Conservation (phyloP, 2,113 vertebrate species). For the Chlorodrepanis virens region DNA sequence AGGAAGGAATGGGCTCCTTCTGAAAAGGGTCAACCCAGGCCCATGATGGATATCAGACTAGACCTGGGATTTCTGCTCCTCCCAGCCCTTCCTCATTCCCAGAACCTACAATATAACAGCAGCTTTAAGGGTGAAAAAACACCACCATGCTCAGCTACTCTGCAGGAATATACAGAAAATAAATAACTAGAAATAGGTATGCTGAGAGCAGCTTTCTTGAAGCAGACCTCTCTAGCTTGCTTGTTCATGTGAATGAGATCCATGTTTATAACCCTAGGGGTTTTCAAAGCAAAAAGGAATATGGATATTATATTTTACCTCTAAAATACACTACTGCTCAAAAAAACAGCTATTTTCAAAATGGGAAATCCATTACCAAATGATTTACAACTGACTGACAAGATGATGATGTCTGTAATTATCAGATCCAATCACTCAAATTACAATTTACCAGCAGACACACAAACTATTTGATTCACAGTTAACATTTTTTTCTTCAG, state of each 20-base stretch:
- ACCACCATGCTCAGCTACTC: neutral
- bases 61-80: neutral
- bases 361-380: constrained; percentile 7
- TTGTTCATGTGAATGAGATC: neutral
- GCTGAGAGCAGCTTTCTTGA: neutral
- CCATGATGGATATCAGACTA: neutral
- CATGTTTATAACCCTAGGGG: neutral
- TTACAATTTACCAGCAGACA: constrained; percentile 47
- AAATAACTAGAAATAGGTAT: neutral
- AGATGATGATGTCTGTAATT: constrained; percentile 47
- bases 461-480: constrained; percentile 34
- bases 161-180: neutral
- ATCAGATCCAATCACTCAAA: constrained; percentile 35
- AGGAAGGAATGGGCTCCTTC: neutral
- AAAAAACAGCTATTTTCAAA: neutral
- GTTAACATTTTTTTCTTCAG: constrained; percentile 17
- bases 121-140: neutral
- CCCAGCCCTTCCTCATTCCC: neutral
- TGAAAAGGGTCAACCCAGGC: neutral
- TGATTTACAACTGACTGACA: constrained; percentile 51
- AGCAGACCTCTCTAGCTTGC: neutral
- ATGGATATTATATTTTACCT: neutral
- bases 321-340: neutral
- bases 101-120: neutral
- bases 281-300: constrained; percentile 2